phyloP scores from a whole-genome alignment of 2,888 invertebrate species.

The Punctoribates punctum region DNA sequence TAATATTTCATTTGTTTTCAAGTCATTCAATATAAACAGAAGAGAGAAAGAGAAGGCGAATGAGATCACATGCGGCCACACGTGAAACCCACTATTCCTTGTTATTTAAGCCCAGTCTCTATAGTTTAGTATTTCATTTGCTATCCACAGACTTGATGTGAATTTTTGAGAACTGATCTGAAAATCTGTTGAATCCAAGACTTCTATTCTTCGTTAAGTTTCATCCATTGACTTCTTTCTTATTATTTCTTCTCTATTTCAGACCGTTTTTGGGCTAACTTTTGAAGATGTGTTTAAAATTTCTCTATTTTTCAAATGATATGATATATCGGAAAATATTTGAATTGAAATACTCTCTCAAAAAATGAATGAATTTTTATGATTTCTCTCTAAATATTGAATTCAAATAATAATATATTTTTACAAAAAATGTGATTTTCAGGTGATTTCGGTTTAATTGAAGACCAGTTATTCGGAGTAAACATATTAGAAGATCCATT shows the following conservation, averaged over 20 bases:
- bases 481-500: conserved; percentile 19
- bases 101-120: not conserved
- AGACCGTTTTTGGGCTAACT: not conserved
- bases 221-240: not conserved
- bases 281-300: not conserved
- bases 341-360: not conserved
- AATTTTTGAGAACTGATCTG: not conserved
- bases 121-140: not conserved
- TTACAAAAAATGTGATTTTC: conserved; percentile 1
- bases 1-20: not conserved
- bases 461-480: conserved; percentile 9
- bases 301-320: conserved; percentile 1
- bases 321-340: conserved; percentile 20
- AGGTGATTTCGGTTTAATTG: conserved; percentile 33
- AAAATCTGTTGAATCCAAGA: not conserved
- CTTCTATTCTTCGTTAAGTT: not conserved
- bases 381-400: not conserved
- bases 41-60: too few relatives aligned
- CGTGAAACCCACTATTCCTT: not conserved
- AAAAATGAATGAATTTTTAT: not conserved
- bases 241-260: not conserved
- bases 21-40: not conserved
- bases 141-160: too few relatives aligned
- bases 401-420: not conserved
- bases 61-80: not conserved